Base-by-base conservation (phyloP, 2,888 invertebrate species). In the Apotomis turbidana region DNA sequence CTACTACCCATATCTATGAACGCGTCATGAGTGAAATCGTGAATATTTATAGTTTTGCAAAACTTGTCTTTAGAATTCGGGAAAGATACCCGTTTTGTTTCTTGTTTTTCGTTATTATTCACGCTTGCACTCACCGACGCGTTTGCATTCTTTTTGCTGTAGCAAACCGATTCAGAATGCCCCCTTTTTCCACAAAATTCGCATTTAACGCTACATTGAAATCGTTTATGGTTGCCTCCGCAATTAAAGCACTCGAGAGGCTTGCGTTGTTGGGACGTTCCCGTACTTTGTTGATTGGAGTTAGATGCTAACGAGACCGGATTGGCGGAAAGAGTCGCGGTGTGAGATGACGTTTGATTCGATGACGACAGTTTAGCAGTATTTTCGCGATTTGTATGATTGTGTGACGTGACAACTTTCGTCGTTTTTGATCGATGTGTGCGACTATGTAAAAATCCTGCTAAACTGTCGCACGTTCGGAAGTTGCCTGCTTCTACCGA, bases 1-100 rank as follows among this genome's bases (percentile, higher is more conserved):
- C 67, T 67, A 9, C 67, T 58, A n/a, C 67, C 55, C 5, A 58
- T 38, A 38, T 70, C 63, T 0, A 64, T 59, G 52, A 70, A 64
- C 5, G 44, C 59, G n/a, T 64, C 63, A 38, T 41, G 13, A 54
- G 13, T 10, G 9, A 64, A 64, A 5, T 64, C 13, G n/a, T 64
- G 15, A 8, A 59, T 27, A 10, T 3, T 0, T 13, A 67, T 58
- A n/a, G 27, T 57, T 52, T 70, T 62, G 2, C 38, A 3, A 8
- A 64, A 59, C 13, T 57, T 59, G 6, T 59, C 10, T 15, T 57
- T 64, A 12, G 59, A 15, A 10, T 64, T 44, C 3, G 59, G 38
- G 13, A 13, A 41, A 59, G n/a, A 59, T 0, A 64, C 38, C 8
- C 27, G 52, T 58, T 70, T 70, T 8, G 57, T 62, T 38, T 70